These are phyloP conservation scores for Myzus persicae DNA, from an alignment of 1,140 invertebrate species.

Conservation along the genomic window DNA sequence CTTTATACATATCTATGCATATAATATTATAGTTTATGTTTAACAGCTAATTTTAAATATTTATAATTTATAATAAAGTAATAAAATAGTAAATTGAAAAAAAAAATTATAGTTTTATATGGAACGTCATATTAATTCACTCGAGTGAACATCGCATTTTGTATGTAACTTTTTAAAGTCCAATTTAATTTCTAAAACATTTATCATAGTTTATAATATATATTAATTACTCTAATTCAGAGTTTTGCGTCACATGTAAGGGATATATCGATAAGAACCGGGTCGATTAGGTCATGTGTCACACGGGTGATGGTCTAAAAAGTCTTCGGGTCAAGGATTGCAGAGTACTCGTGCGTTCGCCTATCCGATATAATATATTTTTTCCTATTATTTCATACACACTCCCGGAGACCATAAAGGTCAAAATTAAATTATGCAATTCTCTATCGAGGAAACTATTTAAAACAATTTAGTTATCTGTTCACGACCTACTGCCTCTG, in stretches of 20 bases:
- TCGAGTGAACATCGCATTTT: not conserved
- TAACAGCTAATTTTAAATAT: not conserved
- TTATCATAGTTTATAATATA: not conserved
- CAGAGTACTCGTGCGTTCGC: not conserved
- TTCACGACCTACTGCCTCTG: not conserved
- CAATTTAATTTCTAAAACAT: not conserved
- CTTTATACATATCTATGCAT: not conserved
- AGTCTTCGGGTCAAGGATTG: constrained; percentile 55
- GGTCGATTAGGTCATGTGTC: constrained; percentile 55
- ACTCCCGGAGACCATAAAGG: constrained; percentile 30
- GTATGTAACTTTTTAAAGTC: not conserved
- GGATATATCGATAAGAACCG: constrained; percentile 46
- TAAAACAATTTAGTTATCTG: not conserved
- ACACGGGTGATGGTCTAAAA: constrained; percentile 55
- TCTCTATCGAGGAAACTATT: not conserved
- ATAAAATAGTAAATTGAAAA: constrained; percentile 2
- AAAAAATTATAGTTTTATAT: not conserved
- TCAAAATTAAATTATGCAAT: constrained; percentile 46
- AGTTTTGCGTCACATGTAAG: constrained; percentile 44
- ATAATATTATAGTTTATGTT: not conserved
- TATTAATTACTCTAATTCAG: constrained; percentile 53
- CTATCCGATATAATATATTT: constrained; percentile 2
- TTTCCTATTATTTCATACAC: constrained; percentile 35
- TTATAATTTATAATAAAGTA: not conserved
- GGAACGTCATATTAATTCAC: not conserved